Conservation (phyloP, 2,797 vertebrate species). For the Muscicapa comitata region DNA sequence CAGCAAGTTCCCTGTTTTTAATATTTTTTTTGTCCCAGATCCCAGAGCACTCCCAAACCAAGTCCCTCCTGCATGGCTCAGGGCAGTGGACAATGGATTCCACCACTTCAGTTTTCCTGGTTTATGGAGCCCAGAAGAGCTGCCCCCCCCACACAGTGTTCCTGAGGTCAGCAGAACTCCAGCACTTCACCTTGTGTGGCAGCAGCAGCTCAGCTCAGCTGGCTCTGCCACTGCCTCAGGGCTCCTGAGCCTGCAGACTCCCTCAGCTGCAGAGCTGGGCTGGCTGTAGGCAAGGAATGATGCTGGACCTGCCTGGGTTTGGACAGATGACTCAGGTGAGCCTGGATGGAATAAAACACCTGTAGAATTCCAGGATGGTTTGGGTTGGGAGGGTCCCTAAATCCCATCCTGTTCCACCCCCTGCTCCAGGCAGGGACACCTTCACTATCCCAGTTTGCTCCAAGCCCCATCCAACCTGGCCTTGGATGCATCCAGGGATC, state of each 20-base stretch:
- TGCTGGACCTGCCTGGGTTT: background rate
- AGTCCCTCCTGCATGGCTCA: background rate
- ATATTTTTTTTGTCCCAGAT: background rate
- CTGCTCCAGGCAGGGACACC: background rate
- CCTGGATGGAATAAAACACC: background rate
- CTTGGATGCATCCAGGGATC: background rate
- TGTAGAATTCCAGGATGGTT: background rate
- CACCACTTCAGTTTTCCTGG: background rate
- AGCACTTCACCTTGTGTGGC: background rate
- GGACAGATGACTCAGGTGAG: background rate
- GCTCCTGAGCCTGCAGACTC: background rate
- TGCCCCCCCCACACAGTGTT: accelerated
- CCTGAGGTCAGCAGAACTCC: background rate
- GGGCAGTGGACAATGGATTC: background rate
- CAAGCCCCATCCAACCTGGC: accelerated
- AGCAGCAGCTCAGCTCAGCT: background rate
- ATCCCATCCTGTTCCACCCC: background rate
- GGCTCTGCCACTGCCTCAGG: background rate
- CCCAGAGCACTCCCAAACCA: background rate
- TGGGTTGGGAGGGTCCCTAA: background rate
- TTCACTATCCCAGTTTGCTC: background rate
- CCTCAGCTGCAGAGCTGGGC: background rate
- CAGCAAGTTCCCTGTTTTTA: background rate
- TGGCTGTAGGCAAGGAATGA: background rate
- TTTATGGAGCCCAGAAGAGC: background rate